Evolutionary conservation across 2,888 invertebrate genomes (phyloP).

Genomic region (Ceraclea dissimilis): DNA sequence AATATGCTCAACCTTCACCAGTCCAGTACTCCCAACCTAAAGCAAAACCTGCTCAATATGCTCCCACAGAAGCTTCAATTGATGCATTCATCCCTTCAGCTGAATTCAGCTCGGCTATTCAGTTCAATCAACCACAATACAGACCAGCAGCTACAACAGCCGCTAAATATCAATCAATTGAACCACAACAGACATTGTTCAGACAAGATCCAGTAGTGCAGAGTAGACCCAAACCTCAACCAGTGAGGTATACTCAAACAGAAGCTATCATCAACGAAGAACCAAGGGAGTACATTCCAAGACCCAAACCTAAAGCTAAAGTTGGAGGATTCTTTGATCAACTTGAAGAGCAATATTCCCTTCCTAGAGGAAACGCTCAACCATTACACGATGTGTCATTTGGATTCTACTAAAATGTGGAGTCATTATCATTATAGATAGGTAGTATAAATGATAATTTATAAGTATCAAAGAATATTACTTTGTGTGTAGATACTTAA

Average conservation of each 20-base stretch:
- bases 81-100: slow-evolving; percentile 26
- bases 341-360: slow-evolving; percentile 70
- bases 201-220: slow-evolving; percentile 28
- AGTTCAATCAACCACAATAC: slow-evolving; percentile 32
- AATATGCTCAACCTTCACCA: slow-evolving; percentile 27
- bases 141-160: slow-evolving; percentile 33
- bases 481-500: too few species aligned
- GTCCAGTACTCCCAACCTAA: slow-evolving; percentile 23
- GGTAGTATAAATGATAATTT: slow-evolving; percentile 13
- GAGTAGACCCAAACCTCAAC: slow-evolving; percentile 26
- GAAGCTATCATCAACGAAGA: slow-evolving; percentile 27
- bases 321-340: slow-evolving; percentile 64
- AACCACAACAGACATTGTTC: slow-evolving; percentile 25
- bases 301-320: slow-evolving; percentile 33
- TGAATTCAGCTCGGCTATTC: slow-evolving; percentile 27
- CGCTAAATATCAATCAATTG: slow-evolving; percentile 26
- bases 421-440: slow-evolving; percentile 3
- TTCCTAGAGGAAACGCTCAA: slow-evolving; percentile 61
- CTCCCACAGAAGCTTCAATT: slow-evolving; percentile 26
- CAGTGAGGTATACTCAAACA: slow-evolving; percentile 30
- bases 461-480: not conserved
- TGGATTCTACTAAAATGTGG: slow-evolving; percentile 58
- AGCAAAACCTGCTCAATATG: slow-evolving; percentile 28
- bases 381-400: slow-evolving; percentile 78
- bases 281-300: slow-evolving; percentile 27